A percentile compares a stretch with the other conserved stretches of the same genome.
These are phyloP conservation scores for Drosophila formosana DNA, from an alignment of 2,888 invertebrate genomes.

Conservation along the genomic window DNA sequence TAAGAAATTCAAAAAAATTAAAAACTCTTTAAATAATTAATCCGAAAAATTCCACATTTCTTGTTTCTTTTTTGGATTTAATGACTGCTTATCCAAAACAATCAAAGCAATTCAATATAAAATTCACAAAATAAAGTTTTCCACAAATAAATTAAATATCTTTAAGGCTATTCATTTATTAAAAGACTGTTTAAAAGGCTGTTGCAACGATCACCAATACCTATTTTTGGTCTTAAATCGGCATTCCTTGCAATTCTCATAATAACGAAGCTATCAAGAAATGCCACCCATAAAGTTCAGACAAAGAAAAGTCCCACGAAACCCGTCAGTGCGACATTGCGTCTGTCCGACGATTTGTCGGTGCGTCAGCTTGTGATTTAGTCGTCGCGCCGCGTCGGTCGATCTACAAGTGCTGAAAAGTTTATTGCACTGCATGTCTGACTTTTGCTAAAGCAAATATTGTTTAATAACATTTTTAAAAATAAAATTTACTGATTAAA, in stretches of 20 bases:
- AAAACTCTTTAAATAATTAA: too few species aligned
- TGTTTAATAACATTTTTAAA: slow-evolving; percentile 79
- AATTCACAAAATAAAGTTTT: background rate
- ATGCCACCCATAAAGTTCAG: slow-evolving; percentile 26
- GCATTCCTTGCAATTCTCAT: background rate
- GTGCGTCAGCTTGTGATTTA: slow-evolving; percentile 19
- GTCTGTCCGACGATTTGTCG: slow-evolving; percentile 18
- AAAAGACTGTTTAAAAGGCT: too few species aligned
- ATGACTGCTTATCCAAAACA: background rate
- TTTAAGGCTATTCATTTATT: too few species aligned
- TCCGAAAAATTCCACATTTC: too few species aligned
- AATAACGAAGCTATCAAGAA: slow-evolving; percentile 40
- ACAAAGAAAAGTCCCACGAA: slow-evolving; percentile 33
- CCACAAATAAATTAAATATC: too few species aligned
- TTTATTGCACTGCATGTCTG: slow-evolving; percentile 73
- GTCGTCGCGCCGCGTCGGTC: slow-evolving; percentile 28
- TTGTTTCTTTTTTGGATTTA: too few species aligned
- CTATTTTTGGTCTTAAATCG: background rate
- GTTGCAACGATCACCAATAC: background rate
- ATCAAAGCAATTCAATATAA: background rate
- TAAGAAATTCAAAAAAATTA: too few species aligned
- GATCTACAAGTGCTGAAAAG: slow-evolving; percentile 71
- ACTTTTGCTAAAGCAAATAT: slow-evolving; percentile 79
- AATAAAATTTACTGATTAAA: slow-evolving; percentile 78
- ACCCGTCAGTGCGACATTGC: slow-evolving; percentile 6